Conservation (phyloP, 2,797 vertebrate genomes). For the Staurois parvus region DNA sequence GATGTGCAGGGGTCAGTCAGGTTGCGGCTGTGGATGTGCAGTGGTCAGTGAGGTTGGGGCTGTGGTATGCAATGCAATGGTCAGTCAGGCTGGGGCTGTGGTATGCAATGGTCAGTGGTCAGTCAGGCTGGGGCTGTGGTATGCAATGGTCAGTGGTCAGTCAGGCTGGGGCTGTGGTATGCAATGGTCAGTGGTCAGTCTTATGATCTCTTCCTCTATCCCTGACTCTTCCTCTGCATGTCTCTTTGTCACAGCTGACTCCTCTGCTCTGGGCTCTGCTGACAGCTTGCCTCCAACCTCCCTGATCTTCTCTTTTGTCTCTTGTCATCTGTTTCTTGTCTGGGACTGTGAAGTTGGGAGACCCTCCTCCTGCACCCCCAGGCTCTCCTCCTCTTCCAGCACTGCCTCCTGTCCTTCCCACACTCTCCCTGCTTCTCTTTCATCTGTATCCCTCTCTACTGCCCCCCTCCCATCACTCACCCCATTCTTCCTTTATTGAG, state of each 20-base stretch:
- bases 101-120: too few species aligned
- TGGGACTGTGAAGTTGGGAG: slow-evolving; percentile 49
- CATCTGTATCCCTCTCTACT: slow-evolving; percentile 5
- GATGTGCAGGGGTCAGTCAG: too few species aligned
- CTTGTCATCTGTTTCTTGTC: slow-evolving; percentile 62
- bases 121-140: too few species aligned
- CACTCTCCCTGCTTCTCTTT: slow-evolving; percentile 8
- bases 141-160: too few species aligned
- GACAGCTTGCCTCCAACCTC: slow-evolving; percentile 44
- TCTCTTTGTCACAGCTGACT: slow-evolving; percentile 15
- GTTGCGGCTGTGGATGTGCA: too few species aligned
- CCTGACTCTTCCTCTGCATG: slow-evolving; percentile 22
- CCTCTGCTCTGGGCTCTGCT: slow-evolving; percentile 19
- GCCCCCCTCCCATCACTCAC: neutral
- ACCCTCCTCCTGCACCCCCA: slow-evolving; percentile 52
- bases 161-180: slow-evolving; percentile 6
- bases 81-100: too few species aligned
- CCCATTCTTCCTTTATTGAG: neutral
- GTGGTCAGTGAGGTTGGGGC: too few species aligned
- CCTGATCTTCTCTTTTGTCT: slow-evolving; percentile 57
- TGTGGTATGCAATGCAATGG: too few species aligned
- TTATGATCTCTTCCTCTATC: neutral
- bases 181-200: neutral
- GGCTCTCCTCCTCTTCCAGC: slow-evolving; percentile 27
- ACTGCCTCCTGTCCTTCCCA: slow-evolving; percentile 8